Evolutionary conservation across 1,140 invertebrate species (phyloP).

Genomic region (Campoletis sonorensis): DNA sequence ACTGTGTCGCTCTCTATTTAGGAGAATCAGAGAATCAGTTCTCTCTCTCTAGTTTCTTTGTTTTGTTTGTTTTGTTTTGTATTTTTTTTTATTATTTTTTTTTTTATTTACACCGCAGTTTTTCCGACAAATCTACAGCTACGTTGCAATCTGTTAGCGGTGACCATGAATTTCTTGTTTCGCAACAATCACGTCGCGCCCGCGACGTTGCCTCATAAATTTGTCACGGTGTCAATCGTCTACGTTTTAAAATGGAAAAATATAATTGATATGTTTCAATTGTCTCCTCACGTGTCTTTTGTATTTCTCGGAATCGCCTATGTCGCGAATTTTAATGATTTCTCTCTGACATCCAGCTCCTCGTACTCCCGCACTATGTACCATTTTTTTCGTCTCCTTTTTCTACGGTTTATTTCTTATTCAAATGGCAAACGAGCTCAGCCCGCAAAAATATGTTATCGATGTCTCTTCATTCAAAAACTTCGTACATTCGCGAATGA

Average conservation of each 20-base stretch:
- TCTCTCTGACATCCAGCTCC: not conserved
- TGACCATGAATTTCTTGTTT: conserved; percentile 51
- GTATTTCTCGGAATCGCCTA: conserved; percentile 20
- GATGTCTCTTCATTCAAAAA: conserved; percentile 32
- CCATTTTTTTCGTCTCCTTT: not conserved
- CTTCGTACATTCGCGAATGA: conserved; percentile 29
- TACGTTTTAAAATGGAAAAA: not conserved
- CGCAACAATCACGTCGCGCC: conserved; percentile 37
- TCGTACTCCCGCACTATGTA: not conserved
- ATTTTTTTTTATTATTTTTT: too few species aligned
- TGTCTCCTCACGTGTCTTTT: not conserved
- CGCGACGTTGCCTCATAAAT: conserved; percentile 37
- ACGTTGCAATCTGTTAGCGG: conserved; percentile 14
- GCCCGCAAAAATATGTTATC: not conserved
- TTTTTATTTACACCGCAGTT: too few species aligned
- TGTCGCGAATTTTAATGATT: not conserved
- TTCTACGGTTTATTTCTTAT: not conserved
- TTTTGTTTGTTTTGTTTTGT: not conserved
- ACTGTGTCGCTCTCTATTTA: not conserved
- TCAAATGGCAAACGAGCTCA: conserved; percentile 6
- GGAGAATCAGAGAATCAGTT: not conserved
- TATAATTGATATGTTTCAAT: conserved; percentile 1
- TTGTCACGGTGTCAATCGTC: conserved; percentile 26
- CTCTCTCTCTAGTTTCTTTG: conserved; percentile 49
- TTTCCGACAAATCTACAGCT: conserved; percentile 45